These are phyloP conservation scores for Aix galericulata DNA, from an alignment of 2,113 vertebrate genomes.

Conservation along the genomic window DNA sequence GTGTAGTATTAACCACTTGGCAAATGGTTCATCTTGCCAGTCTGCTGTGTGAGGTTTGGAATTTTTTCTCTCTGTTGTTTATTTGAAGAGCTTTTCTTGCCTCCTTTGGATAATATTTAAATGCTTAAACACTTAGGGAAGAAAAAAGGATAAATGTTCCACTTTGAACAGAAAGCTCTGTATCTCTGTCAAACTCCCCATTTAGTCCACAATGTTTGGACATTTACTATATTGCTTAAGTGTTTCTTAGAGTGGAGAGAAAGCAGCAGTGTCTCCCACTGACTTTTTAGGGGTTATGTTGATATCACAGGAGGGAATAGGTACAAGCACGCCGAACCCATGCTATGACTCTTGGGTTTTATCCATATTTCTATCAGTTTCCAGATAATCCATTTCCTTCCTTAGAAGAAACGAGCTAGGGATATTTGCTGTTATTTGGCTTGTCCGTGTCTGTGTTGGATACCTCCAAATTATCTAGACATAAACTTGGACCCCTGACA, in stretches of 20 bases:
- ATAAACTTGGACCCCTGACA: not conserved
- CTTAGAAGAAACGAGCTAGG: not conserved
- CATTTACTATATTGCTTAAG: not conserved
- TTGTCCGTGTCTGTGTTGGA: not conserved
- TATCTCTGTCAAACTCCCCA: not conserved
- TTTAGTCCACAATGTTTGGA: not conserved
- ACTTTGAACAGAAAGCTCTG: not conserved
- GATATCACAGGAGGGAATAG: not conserved
- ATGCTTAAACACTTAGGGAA: not conserved
- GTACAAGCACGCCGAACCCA: not conserved
- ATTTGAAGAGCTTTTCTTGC: constrained; percentile 26
- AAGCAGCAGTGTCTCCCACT: rapidly evolving
- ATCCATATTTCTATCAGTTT: not conserved
- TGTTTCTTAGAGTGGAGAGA: not conserved
- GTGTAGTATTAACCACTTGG: not conserved
- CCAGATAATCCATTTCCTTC: not conserved
- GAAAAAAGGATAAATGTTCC: not conserved
- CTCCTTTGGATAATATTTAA: not conserved
- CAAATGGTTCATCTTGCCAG: not conserved
- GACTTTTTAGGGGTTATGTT: not conserved
- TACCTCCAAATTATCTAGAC: not conserved
- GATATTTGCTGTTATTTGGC: not conserved
- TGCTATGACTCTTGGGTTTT: not conserved
- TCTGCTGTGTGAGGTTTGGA: not conserved
- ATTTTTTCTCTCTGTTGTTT: not conserved